Evolutionary conservation across 2,113 vertebrate genomes (phyloP).

Genomic region (Hirundichthys speculiger): DNA sequence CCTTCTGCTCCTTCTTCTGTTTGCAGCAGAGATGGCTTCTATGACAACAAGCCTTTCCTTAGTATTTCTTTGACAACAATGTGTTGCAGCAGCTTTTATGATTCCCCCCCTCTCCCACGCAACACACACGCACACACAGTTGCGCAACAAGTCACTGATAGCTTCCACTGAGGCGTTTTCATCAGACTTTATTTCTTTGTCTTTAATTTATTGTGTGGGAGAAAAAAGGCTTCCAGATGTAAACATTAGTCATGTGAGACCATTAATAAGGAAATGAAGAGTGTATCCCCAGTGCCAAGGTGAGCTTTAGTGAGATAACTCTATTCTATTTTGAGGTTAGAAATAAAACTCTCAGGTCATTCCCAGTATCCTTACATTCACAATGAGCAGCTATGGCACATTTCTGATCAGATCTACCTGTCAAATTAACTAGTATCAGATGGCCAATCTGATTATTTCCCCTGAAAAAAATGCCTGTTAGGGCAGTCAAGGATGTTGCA

Average conservation of each 20-base stretch:
- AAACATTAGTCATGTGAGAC: too few relatives aligned
- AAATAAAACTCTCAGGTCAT: background rate
- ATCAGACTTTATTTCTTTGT: slow-evolving; percentile 11
- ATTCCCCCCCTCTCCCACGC: too few relatives aligned
- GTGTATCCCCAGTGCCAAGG: slow-evolving; percentile 10
- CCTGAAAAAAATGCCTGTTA: slow-evolving; percentile 31
- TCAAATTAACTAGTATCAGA: slow-evolving; percentile 10
- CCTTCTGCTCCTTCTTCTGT: background rate
- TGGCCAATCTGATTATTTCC: slow-evolving; percentile 25
- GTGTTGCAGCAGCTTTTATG: slow-evolving; percentile 25
- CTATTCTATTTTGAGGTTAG: slow-evolving; percentile 11
- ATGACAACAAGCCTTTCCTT: slow-evolving; percentile 47
- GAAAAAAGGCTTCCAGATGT: too few relatives aligned
- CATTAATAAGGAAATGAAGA: too few relatives aligned
- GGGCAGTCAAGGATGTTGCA: slow-evolving; percentile 47
- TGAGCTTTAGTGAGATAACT: background rate
- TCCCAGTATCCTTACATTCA: background rate
- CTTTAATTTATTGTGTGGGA: too few relatives aligned
- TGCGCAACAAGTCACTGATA: background rate
- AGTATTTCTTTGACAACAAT: slow-evolving; percentile 50
- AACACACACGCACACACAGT: too few relatives aligned
- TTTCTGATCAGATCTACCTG: background rate
- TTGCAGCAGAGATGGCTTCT: slow-evolving; percentile 36
- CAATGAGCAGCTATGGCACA: slow-evolving; percentile 5
- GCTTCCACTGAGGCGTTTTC: slow-evolving; percentile 22